These are phyloP conservation scores for Prolemur simus DNA, from an alignment of 2,113 vertebrate genomes.

Conservation along the genomic window DNA sequence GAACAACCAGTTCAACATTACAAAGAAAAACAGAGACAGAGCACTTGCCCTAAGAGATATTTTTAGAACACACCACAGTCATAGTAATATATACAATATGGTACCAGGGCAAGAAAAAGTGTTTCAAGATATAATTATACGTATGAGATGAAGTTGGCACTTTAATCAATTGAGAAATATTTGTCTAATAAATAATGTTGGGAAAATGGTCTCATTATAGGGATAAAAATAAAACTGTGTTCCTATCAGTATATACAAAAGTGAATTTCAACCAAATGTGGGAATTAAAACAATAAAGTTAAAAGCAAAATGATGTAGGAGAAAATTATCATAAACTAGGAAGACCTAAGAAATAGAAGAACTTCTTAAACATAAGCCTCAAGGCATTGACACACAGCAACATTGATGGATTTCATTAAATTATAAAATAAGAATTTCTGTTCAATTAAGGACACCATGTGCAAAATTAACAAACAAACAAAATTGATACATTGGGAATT, in stretches of 20 bases:
- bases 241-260: neutral
- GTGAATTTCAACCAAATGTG: neutral
- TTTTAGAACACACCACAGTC: neutral
- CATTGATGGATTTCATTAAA: neutral
- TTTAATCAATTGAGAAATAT: neutral
- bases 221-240: neutral
- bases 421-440: constrained; percentile 2
- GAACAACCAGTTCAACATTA: neutral
- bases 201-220: neutral
- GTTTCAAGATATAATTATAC: neutral
- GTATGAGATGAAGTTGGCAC: neutral
- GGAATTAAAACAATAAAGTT: neutral
- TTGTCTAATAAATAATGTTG: neutral
- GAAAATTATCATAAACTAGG: neutral
- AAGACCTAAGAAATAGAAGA: neutral
- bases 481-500: neutral
- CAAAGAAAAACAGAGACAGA: neutral
- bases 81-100: neutral
- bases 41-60: neutral
- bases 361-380: neutral
- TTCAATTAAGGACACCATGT: neutral
- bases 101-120: neutral
- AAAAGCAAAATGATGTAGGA: neutral
- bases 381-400: neutral
- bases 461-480: neutral